Percentiles rank a stretch among this genome's conserved stretches.
Conservation (phyloP, 2,797 vertebrate genomes). For the Aphelocoma californica region DNA sequence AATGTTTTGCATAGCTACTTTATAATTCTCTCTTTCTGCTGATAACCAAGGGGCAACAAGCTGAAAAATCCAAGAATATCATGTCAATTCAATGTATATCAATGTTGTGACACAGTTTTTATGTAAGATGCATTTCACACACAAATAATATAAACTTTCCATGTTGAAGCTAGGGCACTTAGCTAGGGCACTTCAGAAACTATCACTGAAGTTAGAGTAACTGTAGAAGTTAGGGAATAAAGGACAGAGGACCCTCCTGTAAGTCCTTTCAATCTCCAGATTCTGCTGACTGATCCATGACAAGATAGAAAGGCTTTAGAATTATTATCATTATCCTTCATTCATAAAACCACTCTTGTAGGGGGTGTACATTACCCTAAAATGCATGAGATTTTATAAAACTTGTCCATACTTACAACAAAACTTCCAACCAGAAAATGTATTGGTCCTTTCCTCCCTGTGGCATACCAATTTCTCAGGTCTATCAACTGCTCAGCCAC, state of each 20-base stretch:
- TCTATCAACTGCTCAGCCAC: constrained; percentile 7
- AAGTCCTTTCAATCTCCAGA: background rate
- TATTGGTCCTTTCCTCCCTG: background rate
- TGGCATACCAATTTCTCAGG: constrained; percentile 21
- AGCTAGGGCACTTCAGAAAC: background rate
- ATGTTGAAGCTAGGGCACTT: background rate
- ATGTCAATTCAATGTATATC: background rate
- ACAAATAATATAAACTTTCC: background rate
- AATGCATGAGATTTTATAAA: background rate
- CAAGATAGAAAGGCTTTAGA: background rate
- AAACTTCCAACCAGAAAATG: constrained; percentile 7
- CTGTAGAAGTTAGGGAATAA: background rate
- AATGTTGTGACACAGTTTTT: background rate
- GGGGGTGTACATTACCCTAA: background rate
- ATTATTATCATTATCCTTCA: background rate
- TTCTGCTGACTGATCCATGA: background rate
- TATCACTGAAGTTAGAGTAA: background rate
- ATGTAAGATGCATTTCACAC: background rate
- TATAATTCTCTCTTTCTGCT: background rate
- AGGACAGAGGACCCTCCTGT: background rate
- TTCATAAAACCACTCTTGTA: background rate
- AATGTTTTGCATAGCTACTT: background rate
- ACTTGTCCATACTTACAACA: background rate
- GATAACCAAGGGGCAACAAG: background rate
- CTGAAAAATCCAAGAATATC: background rate